A percentile compares a stretch with the other conserved stretches of the same genome.
These are phyloP conservation scores for Drosophila carrolli DNA, from an alignment of 1,140 invertebrate species.

Conservation along the genomic window DNA sequence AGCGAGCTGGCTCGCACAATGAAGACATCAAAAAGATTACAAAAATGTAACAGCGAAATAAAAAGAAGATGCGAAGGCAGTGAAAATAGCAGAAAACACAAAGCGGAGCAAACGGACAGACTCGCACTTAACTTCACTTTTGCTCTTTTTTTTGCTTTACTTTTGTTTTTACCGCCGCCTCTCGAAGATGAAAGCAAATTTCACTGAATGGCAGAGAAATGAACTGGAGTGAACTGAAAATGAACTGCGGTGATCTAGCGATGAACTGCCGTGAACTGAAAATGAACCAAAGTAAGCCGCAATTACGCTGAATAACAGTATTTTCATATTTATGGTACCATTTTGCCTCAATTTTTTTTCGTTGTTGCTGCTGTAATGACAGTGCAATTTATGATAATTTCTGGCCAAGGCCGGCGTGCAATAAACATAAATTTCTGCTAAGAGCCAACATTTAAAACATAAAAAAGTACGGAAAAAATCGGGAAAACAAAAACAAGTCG, in stretches of 20 bases:
- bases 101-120: constrained; percentile 32
- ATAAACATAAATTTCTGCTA: constrained; percentile 75
- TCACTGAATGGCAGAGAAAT: constrained; percentile 40
- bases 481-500: constrained; percentile 27
- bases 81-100: constrained; percentile 31
- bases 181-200: constrained; percentile 75
- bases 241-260: constrained; percentile 29
- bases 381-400: constrained; percentile 79
- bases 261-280: constrained; percentile 39
- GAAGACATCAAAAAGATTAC: constrained; percentile 60
- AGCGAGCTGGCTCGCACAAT: constrained; percentile 30
- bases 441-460: constrained; percentile 72
- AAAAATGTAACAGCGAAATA: constrained; percentile 38
- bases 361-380: constrained; percentile 58
- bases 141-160: constrained; percentile 4
- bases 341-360: constrained; percentile 40
- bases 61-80: constrained; percentile 59
- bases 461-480: constrained; percentile 22
- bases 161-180: constrained; percentile 19
- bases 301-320: constrained; percentile 41
- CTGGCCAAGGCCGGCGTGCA: constrained; percentile 64
- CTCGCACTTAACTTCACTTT: constrained; percentile 29
- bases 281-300: constrained; percentile 42
- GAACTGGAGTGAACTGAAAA: constrained; percentile 29
- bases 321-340: constrained; percentile 75